A percentile compares a stretch with the other conserved stretches of the same genome.
Evolutionary conservation across 2,888 invertebrate species (phyloP).

Genomic region (Pheosia tremula): DNA sequence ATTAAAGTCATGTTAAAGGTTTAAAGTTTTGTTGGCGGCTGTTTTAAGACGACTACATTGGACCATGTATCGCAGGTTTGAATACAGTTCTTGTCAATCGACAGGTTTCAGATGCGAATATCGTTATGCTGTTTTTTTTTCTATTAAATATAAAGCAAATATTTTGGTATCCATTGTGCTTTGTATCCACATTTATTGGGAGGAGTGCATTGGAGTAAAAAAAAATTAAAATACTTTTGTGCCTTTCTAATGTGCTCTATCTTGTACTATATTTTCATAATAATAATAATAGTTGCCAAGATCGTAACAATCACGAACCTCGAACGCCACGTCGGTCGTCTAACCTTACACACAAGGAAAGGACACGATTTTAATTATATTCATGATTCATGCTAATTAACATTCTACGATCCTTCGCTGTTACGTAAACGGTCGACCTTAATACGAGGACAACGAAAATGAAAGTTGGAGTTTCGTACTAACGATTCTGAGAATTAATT

Average conservation of each 20-base stretch:
- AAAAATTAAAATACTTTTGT: slow-evolving; percentile 8
- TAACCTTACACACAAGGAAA: slow-evolving; percentile 28
- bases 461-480: slow-evolving; percentile 32
- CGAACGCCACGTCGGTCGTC: slow-evolving; percentile 22
- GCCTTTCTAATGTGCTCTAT: slow-evolving; percentile 7
- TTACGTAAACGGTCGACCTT: slow-evolving; percentile 33
- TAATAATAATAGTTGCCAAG: not conserved
- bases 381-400: slow-evolving; percentile 29
- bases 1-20: not conserved
- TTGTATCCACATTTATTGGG: not conserved
- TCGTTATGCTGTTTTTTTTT: not conserved
- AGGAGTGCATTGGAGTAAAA: slow-evolving; percentile 8
- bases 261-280: not conserved
- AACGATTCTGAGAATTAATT: slow-evolving; percentile 3
- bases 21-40: slow-evolving; percentile 20
- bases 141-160: not conserved
- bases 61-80: slow-evolving; percentile 27
- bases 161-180: not conserved
- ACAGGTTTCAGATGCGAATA: slow-evolving; percentile 29
- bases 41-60: slow-evolving; percentile 18
- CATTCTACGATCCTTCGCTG: slow-evolving; percentile 14
- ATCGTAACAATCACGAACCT: slow-evolving; percentile 9
- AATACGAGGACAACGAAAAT: slow-evolving; percentile 29
- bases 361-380: slow-evolving; percentile 19
- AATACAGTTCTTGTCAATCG: slow-evolving; percentile 29